Evolutionary conservation across 2,113 vertebrate species (phyloP).

Genomic region (Athene noctua): DNA sequence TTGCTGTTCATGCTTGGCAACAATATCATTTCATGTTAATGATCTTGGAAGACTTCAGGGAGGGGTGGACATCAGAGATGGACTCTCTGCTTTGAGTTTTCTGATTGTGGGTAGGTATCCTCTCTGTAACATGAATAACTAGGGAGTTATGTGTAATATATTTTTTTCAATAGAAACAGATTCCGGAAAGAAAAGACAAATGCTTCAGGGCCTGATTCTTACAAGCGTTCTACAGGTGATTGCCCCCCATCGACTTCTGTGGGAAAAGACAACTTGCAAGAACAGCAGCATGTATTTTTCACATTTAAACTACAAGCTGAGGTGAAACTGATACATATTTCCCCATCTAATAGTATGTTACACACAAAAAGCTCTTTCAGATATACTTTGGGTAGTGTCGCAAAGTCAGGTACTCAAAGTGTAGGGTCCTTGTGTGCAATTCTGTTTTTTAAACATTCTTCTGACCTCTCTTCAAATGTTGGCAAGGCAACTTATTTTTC

Average conservation of each 20-base stretch:
- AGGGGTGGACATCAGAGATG: background rate
- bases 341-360: background rate
- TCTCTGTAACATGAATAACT: background rate
- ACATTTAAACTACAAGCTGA: background rate
- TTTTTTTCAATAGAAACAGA: background rate
- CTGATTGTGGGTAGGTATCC: accelerated
- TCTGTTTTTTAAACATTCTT: background rate
- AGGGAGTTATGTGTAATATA: accelerated
- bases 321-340: background rate
- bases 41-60: background rate
- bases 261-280: background rate
- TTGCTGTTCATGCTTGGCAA: background rate
- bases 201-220: background rate
- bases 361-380: background rate
- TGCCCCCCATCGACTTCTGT: accelerated
- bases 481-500: background rate
- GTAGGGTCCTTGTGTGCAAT: background rate
- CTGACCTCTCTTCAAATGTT: background rate
- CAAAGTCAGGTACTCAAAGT: background rate
- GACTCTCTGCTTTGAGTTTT: background rate
- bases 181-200: background rate
- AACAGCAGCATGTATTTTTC: background rate
- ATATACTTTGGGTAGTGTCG: background rate
- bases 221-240: background rate
- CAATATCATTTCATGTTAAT: background rate